Base-by-base conservation (phyloP, 1,140 invertebrate species). In the Grapholita molesta region DNA sequence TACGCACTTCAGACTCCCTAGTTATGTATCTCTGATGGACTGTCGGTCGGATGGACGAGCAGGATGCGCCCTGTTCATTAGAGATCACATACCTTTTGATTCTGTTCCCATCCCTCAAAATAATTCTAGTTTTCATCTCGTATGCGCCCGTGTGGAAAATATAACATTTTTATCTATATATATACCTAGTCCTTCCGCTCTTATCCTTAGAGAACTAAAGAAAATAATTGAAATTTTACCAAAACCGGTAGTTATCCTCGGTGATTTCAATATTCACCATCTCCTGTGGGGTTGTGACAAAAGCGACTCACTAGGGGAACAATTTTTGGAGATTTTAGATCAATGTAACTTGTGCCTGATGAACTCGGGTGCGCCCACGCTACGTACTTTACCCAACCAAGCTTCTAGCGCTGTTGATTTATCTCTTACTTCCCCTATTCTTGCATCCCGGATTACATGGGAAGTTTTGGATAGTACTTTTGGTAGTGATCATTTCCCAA, bases 401-500 rank as follows among this genome's bases (percentile, higher is more conserved):
- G 11, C 21, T n/a, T 1, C 4, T 57, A 57, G 53, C n/a, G 53
- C 53, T 11, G 24, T 57, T 25, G 53, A 57, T n/a, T 25, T 57
- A 57, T 12, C 53, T 1, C 4, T 57, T n/a, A n/a, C 0, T 0
- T 57, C 53, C 12, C 53, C 53, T n/a, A 1, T 0, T 1, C 24
- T 57, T 1, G 53, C 53, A 0, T 30, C 53, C 3, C 21, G 12
- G n/a, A 57, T 24, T 5, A 0, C 24, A 0, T 57, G 53, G 24
- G 24, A 28, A 4, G 24, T 25, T 4, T n/a, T 57, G 3, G 23
- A 57, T 28, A 25, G 23, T n/a, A 57, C 66, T n/a, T 11, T 23
- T 68, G 32, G 52, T 3, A 68, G 52, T 35, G 66, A 68, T 35
- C 66, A 68, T 12, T 55, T 55, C 8, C 66, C 66, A 0, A 68